Percentiles rank a stretch among this genome's conserved stretches.
Evolutionary conservation across 1,140 invertebrate species (phyloP).

Genomic region (Procambarus virginalis): DNA sequence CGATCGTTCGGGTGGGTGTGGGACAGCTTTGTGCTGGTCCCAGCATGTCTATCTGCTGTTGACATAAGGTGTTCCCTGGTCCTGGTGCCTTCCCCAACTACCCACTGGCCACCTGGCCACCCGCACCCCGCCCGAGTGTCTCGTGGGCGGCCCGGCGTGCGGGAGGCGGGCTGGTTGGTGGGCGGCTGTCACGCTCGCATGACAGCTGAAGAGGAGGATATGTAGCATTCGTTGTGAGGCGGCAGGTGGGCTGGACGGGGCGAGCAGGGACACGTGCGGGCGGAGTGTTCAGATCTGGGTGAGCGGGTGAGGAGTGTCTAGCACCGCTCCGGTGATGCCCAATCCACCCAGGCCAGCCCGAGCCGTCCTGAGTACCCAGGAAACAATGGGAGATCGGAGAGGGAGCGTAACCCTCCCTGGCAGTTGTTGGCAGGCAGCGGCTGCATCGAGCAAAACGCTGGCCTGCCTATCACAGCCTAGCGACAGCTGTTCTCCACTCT

Average conservation of each 20-base stretch:
- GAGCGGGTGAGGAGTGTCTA: constrained; percentile 37
- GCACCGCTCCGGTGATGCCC: constrained; percentile 17
- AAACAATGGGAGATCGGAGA: constrained; percentile 61
- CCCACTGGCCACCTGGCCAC: constrained; percentile 56
- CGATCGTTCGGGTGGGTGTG: constrained; percentile 55
- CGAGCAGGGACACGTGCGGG: constrained; percentile 17
- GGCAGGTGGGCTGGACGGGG: constrained; percentile 46
- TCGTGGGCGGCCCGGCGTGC: constrained; percentile 34
- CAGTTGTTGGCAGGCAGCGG: constrained; percentile 60
- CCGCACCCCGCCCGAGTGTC: constrained; percentile 39
- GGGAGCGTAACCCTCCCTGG: constrained; percentile 49
- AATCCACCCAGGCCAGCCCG: constrained; percentile 36
- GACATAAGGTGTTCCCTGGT: constrained; percentile 24
- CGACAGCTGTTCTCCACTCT: constrained; percentile 64
- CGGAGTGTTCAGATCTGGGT: constrained; percentile 51
- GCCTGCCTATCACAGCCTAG: constrained; percentile 70
- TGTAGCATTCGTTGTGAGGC: constrained; percentile 68
- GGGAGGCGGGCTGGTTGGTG: constrained; percentile 58
- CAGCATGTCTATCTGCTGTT: constrained; percentile 10
- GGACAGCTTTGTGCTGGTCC: constrained; percentile 1
- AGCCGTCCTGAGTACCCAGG: constrained; percentile 58
- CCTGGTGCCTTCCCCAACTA: constrained; percentile 51
- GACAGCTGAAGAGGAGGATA: constrained; percentile 60
- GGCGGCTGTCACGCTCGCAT: constrained; percentile 56
- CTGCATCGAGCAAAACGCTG: constrained; percentile 4